Conservation (phyloP, 2,888 invertebrate species). For the Melitaea athalia region DNA sequence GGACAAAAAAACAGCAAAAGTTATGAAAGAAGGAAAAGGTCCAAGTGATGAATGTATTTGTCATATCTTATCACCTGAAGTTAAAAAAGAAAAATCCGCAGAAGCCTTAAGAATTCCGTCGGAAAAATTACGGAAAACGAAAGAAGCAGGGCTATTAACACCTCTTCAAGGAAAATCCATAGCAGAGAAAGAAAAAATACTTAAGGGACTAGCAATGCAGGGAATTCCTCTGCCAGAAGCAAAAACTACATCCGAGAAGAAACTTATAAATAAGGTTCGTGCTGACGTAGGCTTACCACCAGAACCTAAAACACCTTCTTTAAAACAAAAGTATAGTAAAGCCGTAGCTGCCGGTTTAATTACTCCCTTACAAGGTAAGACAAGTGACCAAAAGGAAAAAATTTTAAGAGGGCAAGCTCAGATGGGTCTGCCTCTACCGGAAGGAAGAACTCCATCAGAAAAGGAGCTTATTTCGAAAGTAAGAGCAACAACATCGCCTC, state of each 20-base stretch:
- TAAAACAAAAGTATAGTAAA: conserved; percentile 37
- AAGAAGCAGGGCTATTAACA: conserved; percentile 42
- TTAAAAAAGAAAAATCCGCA: conserved; percentile 10
- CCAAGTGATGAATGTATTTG: conserved; percentile 52
- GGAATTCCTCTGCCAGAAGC: conserved; percentile 40
- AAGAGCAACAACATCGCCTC: no score
- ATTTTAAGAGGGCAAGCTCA: conserved; percentile 43
- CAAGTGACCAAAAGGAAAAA: conserved; percentile 44
- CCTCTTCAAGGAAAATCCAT: conserved; percentile 32
- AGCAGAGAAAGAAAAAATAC: conserved; percentile 38
- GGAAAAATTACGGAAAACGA: conserved; percentile 40
- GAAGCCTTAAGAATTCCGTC: conserved; percentile 27
- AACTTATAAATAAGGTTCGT: conserved; percentile 43
- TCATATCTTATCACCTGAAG: conserved; percentile 41
- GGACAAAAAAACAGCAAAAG: conserved; percentile 44
- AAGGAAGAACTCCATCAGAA: conserved; percentile 47
- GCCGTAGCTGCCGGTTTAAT: conserved; percentile 44
- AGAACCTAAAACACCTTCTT: conserved; percentile 39
- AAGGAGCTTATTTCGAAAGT: conserved; percentile 39
- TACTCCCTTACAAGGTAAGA: conserved; percentile 48
- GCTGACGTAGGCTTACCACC: conserved; percentile 36
- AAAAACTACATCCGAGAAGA: conserved; percentile 43
- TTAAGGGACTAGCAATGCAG: conserved; percentile 32
- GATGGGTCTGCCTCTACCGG: conserved; percentile 45
- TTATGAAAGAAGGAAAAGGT: conserved; percentile 48